phyloP scores from a whole-genome alignment of 2,888 invertebrate genomes.

The Erynnis tages region DNA sequence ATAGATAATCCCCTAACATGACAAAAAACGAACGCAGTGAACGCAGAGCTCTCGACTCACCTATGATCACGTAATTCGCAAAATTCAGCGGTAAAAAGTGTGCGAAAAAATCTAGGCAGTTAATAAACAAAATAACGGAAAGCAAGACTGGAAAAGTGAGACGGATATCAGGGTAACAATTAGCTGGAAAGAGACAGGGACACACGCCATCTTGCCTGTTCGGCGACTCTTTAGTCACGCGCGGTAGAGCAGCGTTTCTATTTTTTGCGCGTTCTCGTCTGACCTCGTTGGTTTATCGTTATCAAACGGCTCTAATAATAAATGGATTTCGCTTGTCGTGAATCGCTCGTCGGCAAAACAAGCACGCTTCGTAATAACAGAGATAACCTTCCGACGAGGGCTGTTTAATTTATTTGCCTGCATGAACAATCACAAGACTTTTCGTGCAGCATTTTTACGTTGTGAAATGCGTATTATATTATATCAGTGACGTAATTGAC shows the following conservation, averaged over 20 bases:
- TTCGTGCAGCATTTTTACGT: too few relatives aligned
- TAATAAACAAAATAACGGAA: conserved; percentile 67
- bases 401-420: conserved; percentile 52
- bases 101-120: conserved; percentile 49
- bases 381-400: conserved; percentile 62
- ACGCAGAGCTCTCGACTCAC: conserved; percentile 44
- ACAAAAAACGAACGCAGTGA: conserved; percentile 44
- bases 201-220: conserved; percentile 72
- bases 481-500: too few relatives aligned
- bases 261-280: conserved; percentile 74
- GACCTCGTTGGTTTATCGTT: conserved; percentile 80
- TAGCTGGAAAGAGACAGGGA: conserved; percentile 55
- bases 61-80: conserved; percentile 67
- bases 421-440: conserved; percentile 29
- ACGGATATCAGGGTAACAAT: conserved; percentile 45
- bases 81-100: conserved; percentile 62
- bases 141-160: conserved; percentile 55
- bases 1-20: too few relatives aligned
- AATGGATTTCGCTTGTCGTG: conserved; percentile 63
- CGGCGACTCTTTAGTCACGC: conserved; percentile 74
- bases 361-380: conserved; percentile 49
- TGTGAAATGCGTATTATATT: too few relatives aligned
- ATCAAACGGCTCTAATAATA: conserved; percentile 72
- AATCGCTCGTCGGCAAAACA: conserved; percentile 50
- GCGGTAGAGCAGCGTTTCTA: conserved; percentile 74